A percentile compares a stretch with the other conserved stretches of the same genome.
Evolutionary conservation across 2,888 invertebrate species (phyloP).

Genomic region (Tineola bisselliella): DNA sequence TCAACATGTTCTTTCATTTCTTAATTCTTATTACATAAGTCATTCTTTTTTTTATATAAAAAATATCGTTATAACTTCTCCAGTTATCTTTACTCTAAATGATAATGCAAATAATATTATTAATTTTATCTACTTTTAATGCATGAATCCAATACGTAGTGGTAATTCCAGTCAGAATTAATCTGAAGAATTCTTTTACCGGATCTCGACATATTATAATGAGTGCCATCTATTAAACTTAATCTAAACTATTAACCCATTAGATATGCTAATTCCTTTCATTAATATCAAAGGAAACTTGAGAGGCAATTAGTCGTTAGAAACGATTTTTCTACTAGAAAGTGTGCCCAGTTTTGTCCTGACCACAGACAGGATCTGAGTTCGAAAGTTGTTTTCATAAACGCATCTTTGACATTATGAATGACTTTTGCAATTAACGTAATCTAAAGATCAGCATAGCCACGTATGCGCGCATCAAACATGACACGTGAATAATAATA

Average conservation of each 20-base stretch:
- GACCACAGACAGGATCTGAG: neutral
- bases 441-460: too few species aligned
- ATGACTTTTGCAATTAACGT: neutral
- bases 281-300: slow-evolving; percentile 16
- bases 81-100: too few species aligned
- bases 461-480: too few species aligned
- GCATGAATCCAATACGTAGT: too few species aligned
- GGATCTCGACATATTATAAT: neutral
- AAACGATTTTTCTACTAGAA: slow-evolving; percentile 1
- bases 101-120: too few species aligned
- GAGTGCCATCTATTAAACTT: slow-evolving; percentile 9
- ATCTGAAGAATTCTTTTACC: too few species aligned
- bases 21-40: neutral
- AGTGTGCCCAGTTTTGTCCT: neutral
- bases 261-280: slow-evolving; percentile 24
- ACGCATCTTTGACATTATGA: neutral
- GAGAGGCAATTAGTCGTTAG: slow-evolving; percentile 15
- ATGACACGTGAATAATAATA: too few species aligned
- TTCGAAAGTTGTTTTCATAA: neutral
- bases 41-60: too few species aligned
- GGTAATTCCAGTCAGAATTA: too few species aligned
- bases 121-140: too few species aligned
- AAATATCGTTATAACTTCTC: too few species aligned
- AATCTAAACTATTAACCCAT: slow-evolving; percentile 20
- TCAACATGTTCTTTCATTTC: too few species aligned